Evolutionary conservation across 64 coral and sea anemone genomes (phyloP).

Genomic region (Montipora efflorescens): DNA sequence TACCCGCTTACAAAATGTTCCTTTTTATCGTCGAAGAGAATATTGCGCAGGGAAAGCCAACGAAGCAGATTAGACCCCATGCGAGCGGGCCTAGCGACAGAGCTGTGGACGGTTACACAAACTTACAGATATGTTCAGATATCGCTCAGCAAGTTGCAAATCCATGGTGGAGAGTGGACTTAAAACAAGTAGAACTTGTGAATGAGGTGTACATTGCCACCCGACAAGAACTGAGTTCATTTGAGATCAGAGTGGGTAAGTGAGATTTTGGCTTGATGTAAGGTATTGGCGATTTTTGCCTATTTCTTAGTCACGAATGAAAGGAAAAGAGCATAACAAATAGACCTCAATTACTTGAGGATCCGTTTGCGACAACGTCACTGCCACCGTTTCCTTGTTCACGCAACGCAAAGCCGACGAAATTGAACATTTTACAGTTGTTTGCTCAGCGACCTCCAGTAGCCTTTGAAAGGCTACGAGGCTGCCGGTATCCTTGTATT

Average conservation of each 20-base stretch:
- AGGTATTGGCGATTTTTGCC: no score
- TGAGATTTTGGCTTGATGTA: not conserved
- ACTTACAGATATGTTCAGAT: not conserved
- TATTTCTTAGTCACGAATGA: not conserved
- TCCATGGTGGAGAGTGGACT: conserved; percentile 35
- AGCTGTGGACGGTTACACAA: conserved; percentile 9
- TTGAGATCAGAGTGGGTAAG: conserved; percentile 59
- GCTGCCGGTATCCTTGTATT: no score
- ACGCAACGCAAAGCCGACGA: no score
- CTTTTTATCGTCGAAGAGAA: not conserved
- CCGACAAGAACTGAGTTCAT: not conserved
- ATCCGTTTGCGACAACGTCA: no score
- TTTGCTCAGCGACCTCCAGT: no score
- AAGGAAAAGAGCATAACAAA: no score
- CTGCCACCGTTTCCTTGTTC: no score
- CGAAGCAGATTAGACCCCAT: not conserved
- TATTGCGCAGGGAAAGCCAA: conserved; percentile 6
- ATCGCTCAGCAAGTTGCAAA: not conserved
- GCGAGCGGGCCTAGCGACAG: not conserved
- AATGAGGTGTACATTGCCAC: conserved; percentile 34
- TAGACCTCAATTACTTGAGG: no score
- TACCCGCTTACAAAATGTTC: no score
- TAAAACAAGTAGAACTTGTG: conserved; percentile 10
- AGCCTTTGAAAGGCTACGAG: no score
- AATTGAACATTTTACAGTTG: no score